Conservation (phyloP, 2,113 vertebrate genomes). For the Arothron firmamentum region DNA sequence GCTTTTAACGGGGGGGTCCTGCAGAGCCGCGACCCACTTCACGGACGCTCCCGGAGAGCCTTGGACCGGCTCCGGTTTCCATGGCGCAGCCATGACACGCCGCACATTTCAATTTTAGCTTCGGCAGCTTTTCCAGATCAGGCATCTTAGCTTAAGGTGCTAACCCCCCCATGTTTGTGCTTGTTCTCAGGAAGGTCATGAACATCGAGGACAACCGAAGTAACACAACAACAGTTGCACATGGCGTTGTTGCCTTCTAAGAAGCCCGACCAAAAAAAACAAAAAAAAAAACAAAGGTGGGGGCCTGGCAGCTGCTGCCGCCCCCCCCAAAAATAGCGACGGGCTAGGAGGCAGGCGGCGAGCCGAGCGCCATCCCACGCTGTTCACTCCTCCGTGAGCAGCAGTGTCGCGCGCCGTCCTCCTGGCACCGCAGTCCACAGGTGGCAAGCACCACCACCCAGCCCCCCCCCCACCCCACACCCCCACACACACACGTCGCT, state of each 20-base stretch:
- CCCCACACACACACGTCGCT: constrained; percentile 16
- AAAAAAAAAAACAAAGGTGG: constrained; percentile 45
- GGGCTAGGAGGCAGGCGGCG: constrained; percentile 25
- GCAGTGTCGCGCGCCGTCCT: constrained; percentile 26
- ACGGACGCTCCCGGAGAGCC: too few relatives aligned
- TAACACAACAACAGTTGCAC: constrained; percentile 12
- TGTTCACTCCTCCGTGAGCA: constrained; percentile 22
- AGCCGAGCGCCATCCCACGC: constrained; percentile 24
- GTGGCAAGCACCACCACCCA: constrained; percentile 46
- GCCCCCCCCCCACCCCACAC: constrained; percentile 23
- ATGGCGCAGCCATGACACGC: too few relatives aligned
- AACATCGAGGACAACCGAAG: background rate
- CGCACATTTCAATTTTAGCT: too few relatives aligned
- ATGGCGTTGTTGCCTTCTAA: constrained; percentile 46
- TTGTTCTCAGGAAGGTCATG: too few relatives aligned
- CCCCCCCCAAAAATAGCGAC: constrained; percentile 52
- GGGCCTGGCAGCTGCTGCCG: constrained; percentile 61
- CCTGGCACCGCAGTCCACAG: constrained; percentile 54
- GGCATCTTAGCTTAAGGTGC: background rate
- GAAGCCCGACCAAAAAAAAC: background rate
- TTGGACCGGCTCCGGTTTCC: too few relatives aligned
- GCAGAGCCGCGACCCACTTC: too few relatives aligned
- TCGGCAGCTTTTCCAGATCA: background rate
- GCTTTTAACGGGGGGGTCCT: too few relatives aligned
- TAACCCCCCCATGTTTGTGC: too few relatives aligned